Evolutionary conservation across 2,888 invertebrate genomes (phyloP).

Genomic region (Leptinotarsa juncta): DNA sequence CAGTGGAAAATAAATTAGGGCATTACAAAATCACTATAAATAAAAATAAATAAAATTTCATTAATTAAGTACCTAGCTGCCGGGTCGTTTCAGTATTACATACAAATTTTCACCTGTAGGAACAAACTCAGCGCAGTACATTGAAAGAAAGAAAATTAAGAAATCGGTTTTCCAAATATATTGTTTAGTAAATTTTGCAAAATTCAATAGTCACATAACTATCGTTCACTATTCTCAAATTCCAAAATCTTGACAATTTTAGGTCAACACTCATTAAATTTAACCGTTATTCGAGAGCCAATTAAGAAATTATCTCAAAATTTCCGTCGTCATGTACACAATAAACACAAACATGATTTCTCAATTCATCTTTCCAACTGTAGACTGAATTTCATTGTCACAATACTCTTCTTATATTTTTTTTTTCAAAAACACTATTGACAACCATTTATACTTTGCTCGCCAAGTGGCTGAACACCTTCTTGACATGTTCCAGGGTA

Average conservation of each 20-base stretch:
- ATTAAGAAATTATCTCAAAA: no score
- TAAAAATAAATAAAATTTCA: conserved; percentile 43
- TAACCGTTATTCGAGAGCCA: no score
- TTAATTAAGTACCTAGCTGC: conserved; percentile 34
- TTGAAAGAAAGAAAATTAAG: conserved; percentile 8
- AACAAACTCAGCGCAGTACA: conserved; percentile 19
- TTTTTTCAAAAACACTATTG: conserved; percentile 20
- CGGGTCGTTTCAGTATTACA: conserved; percentile 24
- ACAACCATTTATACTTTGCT: conserved; percentile 27
- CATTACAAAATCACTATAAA: conserved; percentile 37
- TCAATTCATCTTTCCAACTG: background rate
- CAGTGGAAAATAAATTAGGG: conserved; percentile 43
- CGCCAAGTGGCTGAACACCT: conserved; percentile 66
- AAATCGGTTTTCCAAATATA: conserved; percentile 12
- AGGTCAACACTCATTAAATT: background rate
- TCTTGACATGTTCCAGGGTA: conserved; percentile 70
- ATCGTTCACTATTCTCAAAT: background rate
- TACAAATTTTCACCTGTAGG: conserved; percentile 9
- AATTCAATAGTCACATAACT: conserved; percentile 1
- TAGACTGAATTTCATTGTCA: conserved; percentile 5
- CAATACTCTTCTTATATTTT: background rate
- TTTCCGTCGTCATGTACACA: background rate
- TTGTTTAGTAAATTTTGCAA: background rate
- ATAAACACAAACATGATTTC: background rate
- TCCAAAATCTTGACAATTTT: background rate